Conservation (phyloP, 2,113 vertebrate genomes). For the Dicerorhinus sumatrensis region DNA sequence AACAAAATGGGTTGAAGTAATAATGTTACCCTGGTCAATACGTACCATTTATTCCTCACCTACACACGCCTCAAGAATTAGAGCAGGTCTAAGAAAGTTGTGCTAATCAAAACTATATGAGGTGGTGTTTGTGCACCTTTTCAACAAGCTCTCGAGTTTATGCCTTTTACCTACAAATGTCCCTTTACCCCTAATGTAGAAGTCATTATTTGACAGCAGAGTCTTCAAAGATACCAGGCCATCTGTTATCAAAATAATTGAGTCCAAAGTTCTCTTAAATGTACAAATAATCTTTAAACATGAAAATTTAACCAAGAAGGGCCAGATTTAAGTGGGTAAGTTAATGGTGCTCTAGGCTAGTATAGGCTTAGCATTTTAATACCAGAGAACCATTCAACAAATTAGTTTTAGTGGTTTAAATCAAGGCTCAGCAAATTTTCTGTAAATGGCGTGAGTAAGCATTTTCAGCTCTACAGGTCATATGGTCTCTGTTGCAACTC, state of each 20-base stretch:
- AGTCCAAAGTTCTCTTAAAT: neutral
- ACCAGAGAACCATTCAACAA: neutral
- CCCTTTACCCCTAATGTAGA: neutral
- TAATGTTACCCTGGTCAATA: neutral
- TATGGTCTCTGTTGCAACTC: neutral
- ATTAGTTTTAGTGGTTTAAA: neutral
- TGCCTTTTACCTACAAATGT: neutral
- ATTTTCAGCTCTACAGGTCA: neutral
- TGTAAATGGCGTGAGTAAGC: neutral
- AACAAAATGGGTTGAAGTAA: constrained; percentile 52
- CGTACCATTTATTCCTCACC: neutral
- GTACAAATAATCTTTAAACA: neutral
- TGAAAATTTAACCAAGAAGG: neutral
- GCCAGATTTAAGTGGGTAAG: neutral
- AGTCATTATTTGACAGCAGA: neutral
- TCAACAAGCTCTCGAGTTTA: neutral
- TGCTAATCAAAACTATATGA: neutral
- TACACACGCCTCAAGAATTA: neutral
- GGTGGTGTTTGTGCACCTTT: neutral
- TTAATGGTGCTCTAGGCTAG: neutral
- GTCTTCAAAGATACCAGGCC: neutral
- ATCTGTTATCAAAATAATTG: constrained; percentile 7
- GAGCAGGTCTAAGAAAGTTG: neutral
- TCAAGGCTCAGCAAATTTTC: neutral
- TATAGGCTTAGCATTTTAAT: neutral